phyloP scores from a whole-genome alignment of 2,797 vertebrate genomes.

The Acridotheres tristis region DNA sequence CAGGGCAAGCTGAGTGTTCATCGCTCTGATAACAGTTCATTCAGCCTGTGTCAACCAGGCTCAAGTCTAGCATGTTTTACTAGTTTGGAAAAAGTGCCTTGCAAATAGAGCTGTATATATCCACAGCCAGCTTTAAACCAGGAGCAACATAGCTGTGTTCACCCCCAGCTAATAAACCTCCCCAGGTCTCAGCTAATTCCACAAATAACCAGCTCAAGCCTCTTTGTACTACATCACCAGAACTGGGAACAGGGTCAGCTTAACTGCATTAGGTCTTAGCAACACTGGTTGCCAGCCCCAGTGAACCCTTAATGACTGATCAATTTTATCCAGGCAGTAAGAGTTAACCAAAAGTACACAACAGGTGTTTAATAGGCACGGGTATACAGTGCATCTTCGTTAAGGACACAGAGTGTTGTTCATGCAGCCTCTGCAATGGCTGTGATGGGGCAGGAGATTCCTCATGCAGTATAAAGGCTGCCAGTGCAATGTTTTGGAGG shows the following conservation, averaged over 20 bases:
- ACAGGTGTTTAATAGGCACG: rapidly evolving
- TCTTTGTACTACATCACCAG: constrained; percentile 7
- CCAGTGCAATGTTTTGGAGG: background rate
- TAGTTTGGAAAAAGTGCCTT: background rate
- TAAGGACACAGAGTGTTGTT: background rate
- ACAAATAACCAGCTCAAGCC: constrained; percentile 43
- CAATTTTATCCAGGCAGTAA: background rate
- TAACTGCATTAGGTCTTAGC: constrained; percentile 27
- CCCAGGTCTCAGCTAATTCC: background rate
- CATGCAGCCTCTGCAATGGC: background rate
- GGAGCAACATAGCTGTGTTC: background rate
- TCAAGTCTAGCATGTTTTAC: background rate
- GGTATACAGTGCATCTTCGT: background rate
- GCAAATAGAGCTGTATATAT: background rate
- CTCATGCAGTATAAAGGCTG: background rate
- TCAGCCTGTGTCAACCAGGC: background rate
- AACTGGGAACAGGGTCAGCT: constrained; percentile 1
- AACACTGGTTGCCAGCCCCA: background rate
- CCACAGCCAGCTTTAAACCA: background rate
- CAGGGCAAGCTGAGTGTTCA: background rate
- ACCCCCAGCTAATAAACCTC: background rate
- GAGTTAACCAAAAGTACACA: background rate
- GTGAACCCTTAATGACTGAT: background rate
- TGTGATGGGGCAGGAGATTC: background rate
- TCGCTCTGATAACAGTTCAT: background rate